A percentile compares a stretch with the other conserved stretches of the same genome.
These are phyloP conservation scores for Saccostrea glomerata DNA, from an alignment of 1,140 invertebrate species.

Conservation along the genomic window DNA sequence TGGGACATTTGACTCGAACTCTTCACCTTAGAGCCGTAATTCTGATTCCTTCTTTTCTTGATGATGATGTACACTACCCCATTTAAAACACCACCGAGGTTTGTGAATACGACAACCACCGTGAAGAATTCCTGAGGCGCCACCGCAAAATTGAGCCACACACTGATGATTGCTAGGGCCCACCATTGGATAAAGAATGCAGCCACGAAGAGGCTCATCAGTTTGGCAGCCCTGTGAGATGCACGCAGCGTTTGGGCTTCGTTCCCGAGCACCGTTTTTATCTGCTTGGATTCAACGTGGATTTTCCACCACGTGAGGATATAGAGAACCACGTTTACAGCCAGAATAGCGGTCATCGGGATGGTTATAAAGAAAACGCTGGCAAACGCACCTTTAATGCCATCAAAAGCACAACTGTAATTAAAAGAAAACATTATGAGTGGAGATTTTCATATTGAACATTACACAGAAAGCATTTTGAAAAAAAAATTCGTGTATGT, in stretches of 20 bases:
- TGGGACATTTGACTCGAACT: not conserved
- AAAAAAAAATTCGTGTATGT: too few species aligned
- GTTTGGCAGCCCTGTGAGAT: constrained; percentile 56
- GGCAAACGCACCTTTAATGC: constrained; percentile 52
- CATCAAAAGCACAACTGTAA: not conserved
- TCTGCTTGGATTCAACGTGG: constrained; percentile 42
- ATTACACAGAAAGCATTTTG: too few species aligned
- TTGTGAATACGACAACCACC: constrained; percentile 61
- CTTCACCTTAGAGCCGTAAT: not conserved
- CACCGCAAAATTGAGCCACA: constrained; percentile 50
- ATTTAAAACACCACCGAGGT: constrained; percentile 61
- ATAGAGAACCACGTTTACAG: constrained; percentile 59
- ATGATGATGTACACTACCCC: constrained; percentile 60
- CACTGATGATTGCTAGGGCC: constrained; percentile 57
- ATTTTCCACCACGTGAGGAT: constrained; percentile 60
- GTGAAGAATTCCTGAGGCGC: constrained; percentile 54
- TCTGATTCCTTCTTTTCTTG: constrained; percentile 42
- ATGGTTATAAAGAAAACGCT: constrained; percentile 59
- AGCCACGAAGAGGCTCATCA: constrained; percentile 61
- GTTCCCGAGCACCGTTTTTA: constrained; percentile 36
- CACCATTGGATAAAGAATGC: constrained; percentile 64
- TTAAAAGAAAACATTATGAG: not conserved
- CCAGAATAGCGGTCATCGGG: constrained; percentile 49
- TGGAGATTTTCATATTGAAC: not conserved
- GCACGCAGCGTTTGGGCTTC: constrained; percentile 37